phyloP scores from a whole-genome alignment of 92 coral and sea anemone species.

The Epizoanthus stellaris region DNA sequence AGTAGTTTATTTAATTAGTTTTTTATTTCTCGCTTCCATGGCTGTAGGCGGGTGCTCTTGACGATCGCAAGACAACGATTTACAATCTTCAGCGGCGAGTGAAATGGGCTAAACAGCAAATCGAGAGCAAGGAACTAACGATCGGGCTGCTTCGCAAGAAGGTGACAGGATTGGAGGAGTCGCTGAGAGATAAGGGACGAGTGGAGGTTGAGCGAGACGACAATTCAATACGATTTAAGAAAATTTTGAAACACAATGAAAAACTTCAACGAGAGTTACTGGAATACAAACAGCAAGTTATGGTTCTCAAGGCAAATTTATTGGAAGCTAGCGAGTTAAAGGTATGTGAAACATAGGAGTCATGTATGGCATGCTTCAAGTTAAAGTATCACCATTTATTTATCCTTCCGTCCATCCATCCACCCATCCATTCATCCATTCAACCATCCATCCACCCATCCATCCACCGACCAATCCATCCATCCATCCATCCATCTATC shows the following conservation, averaged over 20 bases:
- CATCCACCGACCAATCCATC: no score
- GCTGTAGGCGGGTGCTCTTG: constrained; percentile 88
- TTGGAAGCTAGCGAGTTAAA: constrained; percentile 92
- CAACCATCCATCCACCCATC: no score
- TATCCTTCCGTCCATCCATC: no score
- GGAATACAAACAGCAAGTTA: constrained; percentile 89
- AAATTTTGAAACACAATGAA: constrained; percentile 89
- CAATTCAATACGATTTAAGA: constrained; percentile 86
- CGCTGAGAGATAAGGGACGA: constrained; percentile 86
- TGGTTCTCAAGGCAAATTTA: constrained; percentile 80
- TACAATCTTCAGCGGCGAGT: constrained; percentile 91
- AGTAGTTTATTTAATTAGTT: background rate
- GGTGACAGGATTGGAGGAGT: constrained; percentile 83
- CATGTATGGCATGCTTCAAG: no score
- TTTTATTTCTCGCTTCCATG: background rate
- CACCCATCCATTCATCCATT: no score
- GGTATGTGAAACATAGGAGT: constrained; percentile 44
- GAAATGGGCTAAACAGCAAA: constrained; percentile 97
- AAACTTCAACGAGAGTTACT: constrained; percentile 90
- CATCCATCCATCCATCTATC: no score
- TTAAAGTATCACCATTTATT: no score
- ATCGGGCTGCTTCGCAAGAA: constrained; percentile 91
- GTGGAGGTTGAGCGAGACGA: constrained; percentile 97
- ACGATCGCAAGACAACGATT: constrained; percentile 94
- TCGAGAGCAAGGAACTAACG: constrained; percentile 94